Percentiles rank a stretch among this genome's conserved stretches.
Conservation (phyloP, 2,113 vertebrate genomes). For the Dasyurus viverrinus region DNA sequence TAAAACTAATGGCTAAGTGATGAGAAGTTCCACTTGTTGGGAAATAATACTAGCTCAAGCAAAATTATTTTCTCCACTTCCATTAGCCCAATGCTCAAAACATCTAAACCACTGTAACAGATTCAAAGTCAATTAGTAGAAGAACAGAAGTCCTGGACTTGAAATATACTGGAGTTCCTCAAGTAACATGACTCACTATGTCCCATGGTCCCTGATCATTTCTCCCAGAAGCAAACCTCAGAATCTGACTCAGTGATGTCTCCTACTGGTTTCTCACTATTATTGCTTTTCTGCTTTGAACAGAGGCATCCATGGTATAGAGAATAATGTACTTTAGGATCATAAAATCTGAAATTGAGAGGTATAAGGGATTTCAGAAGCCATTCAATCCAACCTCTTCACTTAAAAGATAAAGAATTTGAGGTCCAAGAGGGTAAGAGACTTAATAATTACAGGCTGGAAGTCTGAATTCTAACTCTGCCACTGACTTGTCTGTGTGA, state of each 20-base stretch:
- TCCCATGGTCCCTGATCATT: neutral
- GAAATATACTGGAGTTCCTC: slow-evolving; percentile 28
- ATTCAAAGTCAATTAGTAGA: slow-evolving; percentile 17
- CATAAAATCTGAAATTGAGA: neutral
- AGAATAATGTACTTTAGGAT: neutral
- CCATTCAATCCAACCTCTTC: neutral
- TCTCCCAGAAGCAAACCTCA: neutral
- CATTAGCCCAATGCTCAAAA: neutral
- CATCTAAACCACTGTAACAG: slow-evolving; percentile 24
- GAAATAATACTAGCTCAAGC: neutral
- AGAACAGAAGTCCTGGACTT: neutral
- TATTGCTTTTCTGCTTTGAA: neutral
- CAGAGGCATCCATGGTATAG: neutral
- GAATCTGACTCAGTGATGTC: neutral
- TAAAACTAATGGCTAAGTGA: neutral
- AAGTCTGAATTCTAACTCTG: neutral
- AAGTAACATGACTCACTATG: neutral
- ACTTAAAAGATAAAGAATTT: neutral
- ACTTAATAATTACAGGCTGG: neutral
- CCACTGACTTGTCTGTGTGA: neutral
- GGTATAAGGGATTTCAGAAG: neutral
- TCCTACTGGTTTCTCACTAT: neutral
- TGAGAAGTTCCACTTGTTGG: slow-evolving; percentile 9
- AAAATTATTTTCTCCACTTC: neutral
- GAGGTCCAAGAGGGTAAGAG: neutral